Evolutionary conservation across 2,797 vertebrate species (phyloP).

Genomic region (Chaetodon trifasciatus): DNA sequence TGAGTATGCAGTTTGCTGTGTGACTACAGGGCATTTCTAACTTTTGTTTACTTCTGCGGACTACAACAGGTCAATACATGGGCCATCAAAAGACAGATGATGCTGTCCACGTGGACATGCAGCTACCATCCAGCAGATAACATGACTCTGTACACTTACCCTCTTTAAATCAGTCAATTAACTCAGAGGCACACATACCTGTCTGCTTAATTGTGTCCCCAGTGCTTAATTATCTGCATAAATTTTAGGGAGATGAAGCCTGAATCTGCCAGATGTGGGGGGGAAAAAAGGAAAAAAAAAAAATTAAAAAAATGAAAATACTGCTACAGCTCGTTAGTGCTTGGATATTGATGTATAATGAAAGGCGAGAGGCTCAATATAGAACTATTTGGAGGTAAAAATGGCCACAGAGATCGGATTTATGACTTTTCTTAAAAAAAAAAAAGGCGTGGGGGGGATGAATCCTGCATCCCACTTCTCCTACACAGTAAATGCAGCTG

Average conservation of each 20-base stretch:
- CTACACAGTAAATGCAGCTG: background rate
- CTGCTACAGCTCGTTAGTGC: conserved; percentile 58
- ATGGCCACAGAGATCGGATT: conserved; percentile 33
- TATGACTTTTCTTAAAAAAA: conserved; percentile 12
- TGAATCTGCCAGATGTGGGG: conserved; percentile 55
- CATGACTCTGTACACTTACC: conserved; percentile 69
- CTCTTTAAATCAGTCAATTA: conserved; percentile 82
- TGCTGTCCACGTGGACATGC: conserved; percentile 43
- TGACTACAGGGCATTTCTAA: conserved; percentile 43
- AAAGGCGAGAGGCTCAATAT: conserved; percentile 41
- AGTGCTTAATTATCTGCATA: conserved; percentile 81
- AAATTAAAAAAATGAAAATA: conserved; percentile 14
- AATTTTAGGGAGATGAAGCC: conserved; percentile 69
- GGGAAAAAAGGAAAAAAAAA: conserved; percentile 1
- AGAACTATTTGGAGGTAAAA: conserved; percentile 31
- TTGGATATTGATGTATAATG: conserved; percentile 61
- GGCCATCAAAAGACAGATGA: conserved; percentile 64
- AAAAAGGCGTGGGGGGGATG: background rate
- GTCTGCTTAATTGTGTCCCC: conserved; percentile 80
- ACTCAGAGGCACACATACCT: conserved; percentile 78
- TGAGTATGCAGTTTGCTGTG: conserved; percentile 22
- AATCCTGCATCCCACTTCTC: background rate
- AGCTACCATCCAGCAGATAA: conserved; percentile 62
- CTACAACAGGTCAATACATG: conserved; percentile 39
- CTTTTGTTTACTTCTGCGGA: conserved; percentile 40